phyloP scores from a whole-genome alignment of 2,888 invertebrate species.

The Chaetogeoica ovagalla region DNA sequence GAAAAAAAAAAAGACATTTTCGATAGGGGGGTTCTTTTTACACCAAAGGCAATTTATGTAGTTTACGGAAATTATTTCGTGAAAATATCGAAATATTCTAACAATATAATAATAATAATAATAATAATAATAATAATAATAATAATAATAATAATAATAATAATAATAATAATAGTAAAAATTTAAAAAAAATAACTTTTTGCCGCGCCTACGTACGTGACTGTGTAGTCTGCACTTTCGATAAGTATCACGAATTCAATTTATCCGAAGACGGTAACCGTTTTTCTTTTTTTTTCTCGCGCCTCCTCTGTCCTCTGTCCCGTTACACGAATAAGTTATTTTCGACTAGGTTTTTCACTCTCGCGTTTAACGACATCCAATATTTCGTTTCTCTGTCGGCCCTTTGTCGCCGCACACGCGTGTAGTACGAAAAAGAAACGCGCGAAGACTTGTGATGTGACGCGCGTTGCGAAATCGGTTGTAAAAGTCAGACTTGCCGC shows the following conservation, averaged over 20 bases:
- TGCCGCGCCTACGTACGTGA: not conserved
- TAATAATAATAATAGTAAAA: no score
- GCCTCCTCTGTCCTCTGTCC: constrained; percentile 1
- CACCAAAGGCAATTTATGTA: no score
- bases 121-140: no score
- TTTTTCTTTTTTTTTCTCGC: not conserved
- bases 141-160: no score
- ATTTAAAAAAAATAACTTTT: not conserved
- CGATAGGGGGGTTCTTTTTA: no score
- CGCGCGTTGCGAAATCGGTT: not conserved
- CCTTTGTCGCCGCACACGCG: not conserved
- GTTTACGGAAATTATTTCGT: no score
- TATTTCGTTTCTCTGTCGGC: constrained; percentile 14
- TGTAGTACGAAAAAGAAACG: not conserved
- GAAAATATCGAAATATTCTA: no score
- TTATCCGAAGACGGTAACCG: not conserved
- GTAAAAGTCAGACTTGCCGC: no score
- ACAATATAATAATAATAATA: no score
- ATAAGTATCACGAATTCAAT: constrained; percentile 14
- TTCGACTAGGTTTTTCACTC: constrained; percentile 27
- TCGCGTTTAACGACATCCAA: not conserved
- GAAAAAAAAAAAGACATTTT: no score
- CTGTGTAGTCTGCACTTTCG: not conserved
- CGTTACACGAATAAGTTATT: constrained; percentile 29
- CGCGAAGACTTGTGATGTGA: not conserved